A percentile compares a stretch with the other conserved stretches of the same genome.
Evolutionary conservation across 1,140 invertebrate species (phyloP).

Genomic region (Drosophila baimaii): DNA sequence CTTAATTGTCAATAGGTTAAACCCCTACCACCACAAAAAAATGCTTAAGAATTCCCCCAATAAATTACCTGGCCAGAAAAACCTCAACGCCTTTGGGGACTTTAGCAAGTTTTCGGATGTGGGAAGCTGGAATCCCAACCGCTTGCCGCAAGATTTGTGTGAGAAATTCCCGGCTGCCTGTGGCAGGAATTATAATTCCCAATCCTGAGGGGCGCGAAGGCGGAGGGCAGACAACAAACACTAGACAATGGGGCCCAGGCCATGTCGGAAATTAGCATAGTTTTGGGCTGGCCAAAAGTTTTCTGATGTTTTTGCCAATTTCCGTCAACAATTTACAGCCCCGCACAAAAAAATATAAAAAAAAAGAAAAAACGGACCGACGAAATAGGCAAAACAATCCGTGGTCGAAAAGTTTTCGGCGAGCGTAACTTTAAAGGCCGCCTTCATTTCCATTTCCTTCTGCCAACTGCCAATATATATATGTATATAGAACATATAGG

Average conservation of each 20-base stretch:
- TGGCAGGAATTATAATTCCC: conserved; percentile 35
- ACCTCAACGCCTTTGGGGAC: neutral
- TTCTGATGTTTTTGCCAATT: conserved; percentile 80
- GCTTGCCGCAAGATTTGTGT: conserved; percentile 29
- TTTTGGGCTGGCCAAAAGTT: conserved; percentile 63
- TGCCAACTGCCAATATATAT: conserved; percentile 12
- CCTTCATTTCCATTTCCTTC: conserved; percentile 12
- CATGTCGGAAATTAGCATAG: conserved; percentile 78
- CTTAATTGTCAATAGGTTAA: neutral
- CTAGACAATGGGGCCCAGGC: conserved; percentile 29
- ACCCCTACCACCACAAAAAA: no score
- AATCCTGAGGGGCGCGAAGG: neutral
- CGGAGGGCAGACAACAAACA: conserved; percentile 1
- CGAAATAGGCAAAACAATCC: conserved; percentile 45
- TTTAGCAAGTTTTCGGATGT: conserved; percentile 6
- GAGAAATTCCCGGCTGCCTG: conserved; percentile 12
- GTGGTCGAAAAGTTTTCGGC: conserved; percentile 40
- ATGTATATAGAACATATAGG: neutral
- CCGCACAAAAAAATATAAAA: conserved; percentile 9
- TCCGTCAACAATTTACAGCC: conserved; percentile 63
- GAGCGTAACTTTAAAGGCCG: conserved; percentile 49
- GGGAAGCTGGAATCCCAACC: neutral
- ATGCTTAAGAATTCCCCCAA: neutral
- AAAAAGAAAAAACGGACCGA: conserved; percentile 3
- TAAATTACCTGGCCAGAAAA: conserved; percentile 10